phyloP scores from a whole-genome alignment of 1,140 invertebrate species.

The Bombus vancouverensis region DNA sequence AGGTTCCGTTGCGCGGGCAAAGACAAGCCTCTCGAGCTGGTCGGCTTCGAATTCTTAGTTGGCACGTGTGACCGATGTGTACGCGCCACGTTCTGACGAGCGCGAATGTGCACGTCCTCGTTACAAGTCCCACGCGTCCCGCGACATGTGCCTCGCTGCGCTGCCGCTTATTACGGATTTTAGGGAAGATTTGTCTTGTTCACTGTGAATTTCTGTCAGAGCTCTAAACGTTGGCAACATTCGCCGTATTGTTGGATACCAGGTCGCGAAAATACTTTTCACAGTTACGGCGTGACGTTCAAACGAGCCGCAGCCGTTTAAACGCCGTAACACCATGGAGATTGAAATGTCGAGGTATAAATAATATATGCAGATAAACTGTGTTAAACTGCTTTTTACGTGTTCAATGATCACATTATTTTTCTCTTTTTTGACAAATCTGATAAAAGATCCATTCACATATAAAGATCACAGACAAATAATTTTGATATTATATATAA shows the following conservation, averaged over 20 bases:
- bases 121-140: conserved; percentile 54
- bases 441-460: too few species aligned
- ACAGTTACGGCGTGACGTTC: background rate
- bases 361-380: background rate
- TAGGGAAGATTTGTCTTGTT: conserved; percentile 16
- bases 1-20: conserved; percentile 35
- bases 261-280: background rate
- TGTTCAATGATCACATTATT: background rate
- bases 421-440: too few species aligned
- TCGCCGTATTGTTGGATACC: conserved; percentile 22
- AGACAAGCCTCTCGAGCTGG: background rate
- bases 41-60: conserved; percentile 55
- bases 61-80: conserved; percentile 66
- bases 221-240: conserved; percentile 20
- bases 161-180: conserved; percentile 27
- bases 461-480: too few species aligned
- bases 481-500: too few species aligned
- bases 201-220: conserved; percentile 29
- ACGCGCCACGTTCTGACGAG: conserved; percentile 60
- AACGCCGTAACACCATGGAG: background rate
- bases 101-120: conserved; percentile 46
- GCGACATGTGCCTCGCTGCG: conserved; percentile 26
- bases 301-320: background rate
- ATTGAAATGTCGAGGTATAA: background rate
- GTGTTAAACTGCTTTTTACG: background rate